Base-by-base conservation (phyloP, 2,797 vertebrate species). In the Prunella strophiata region DNA sequence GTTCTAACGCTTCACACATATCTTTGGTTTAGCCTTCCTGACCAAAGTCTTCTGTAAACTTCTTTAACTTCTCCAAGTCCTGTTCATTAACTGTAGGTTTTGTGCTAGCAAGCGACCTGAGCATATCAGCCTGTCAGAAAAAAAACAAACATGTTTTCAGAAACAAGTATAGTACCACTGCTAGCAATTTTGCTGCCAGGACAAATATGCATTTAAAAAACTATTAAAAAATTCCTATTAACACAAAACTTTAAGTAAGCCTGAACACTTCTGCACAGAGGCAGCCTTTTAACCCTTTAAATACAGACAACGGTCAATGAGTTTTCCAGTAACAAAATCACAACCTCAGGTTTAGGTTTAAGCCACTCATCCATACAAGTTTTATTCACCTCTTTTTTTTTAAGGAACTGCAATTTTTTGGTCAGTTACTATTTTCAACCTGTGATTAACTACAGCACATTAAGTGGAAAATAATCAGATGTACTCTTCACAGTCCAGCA, bases 41-140 rank as follows among this genome's bases (percentile, higher is more conserved):
- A 95, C 99, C 99, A 97, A 99, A 99, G 95, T 99, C 99, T 85
- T 99, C 98, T 97, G 99, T 99, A 98, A 99, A 99, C 97, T 99
- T 99, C 98, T 97, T 99, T 95, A 99, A 97, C 97, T 99, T 99
- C 63, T 98, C 97, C 97, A 99, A 97, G 95, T 99, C 99, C 65
- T 99, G 98, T 43, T 99, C 99, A 57, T 99, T 99, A 94, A 99
- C 99, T 34, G 99, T 99, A 86, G 99, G 99, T 95, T 99, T 99
- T 58, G 98, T 99, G 97, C 65, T 98, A 52, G 97, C 13, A 52
- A 97, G 96, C 0, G 99, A 99, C 86, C 98, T 98, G 93, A 98
- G 50, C 99, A 99, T 99, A 94, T 99, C 99, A 1, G 95, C 4
- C 99, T 99, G 98, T 76, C 48, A 85, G 51, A 30, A 82, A 88